Percentiles rank a stretch among this genome's conserved stretches.
These are phyloP conservation scores for Acrossocheilus fasciatus DNA, from an alignment of 2,797 vertebrate genomes.

Conservation along the genomic window DNA sequence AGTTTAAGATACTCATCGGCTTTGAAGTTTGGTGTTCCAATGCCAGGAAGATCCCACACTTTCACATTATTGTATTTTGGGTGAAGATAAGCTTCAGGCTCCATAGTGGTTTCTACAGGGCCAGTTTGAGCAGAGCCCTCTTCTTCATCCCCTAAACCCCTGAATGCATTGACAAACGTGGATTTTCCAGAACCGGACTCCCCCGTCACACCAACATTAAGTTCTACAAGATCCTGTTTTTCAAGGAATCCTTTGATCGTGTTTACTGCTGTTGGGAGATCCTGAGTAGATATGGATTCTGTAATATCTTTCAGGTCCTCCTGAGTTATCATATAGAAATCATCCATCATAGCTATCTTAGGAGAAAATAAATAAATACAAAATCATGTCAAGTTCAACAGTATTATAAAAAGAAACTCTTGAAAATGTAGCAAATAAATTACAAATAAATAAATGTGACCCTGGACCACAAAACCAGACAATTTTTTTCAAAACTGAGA, in stretches of 20 bases:
- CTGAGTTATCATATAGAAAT: too few relatives aligned
- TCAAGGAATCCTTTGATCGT: too few relatives aligned
- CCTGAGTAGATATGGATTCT: not conserved
- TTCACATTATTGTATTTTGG: constrained; percentile 72
- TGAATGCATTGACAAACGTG: constrained; percentile 65
- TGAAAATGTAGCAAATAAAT: too few relatives aligned
- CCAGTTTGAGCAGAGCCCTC: constrained; percentile 26
- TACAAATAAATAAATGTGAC: not conserved
- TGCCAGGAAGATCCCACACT: constrained; percentile 81
- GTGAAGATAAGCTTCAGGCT: constrained; percentile 64
- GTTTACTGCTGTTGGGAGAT: too few relatives aligned
- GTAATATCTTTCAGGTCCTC: constrained; percentile 19
- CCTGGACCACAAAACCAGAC: too few relatives aligned
- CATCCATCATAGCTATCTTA: too few relatives aligned
- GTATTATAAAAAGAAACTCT: not conserved
- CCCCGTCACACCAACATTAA: constrained; percentile 59
- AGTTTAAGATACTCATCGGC: constrained; percentile 73
- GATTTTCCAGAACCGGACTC: constrained; percentile 67
- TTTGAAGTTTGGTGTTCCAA: constrained; percentile 72
- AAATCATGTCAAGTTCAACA: not conserved
- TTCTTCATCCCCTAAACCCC: constrained; percentile 59
- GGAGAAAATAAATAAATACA: too few relatives aligned
- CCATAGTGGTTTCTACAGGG: constrained; percentile 59
- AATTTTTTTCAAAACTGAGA: too few relatives aligned
- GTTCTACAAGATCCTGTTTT: too few relatives aligned